These are phyloP conservation scores for Gallinago nigripennis DNA, from an alignment of 2,797 vertebrate species.

Conservation along the genomic window DNA sequence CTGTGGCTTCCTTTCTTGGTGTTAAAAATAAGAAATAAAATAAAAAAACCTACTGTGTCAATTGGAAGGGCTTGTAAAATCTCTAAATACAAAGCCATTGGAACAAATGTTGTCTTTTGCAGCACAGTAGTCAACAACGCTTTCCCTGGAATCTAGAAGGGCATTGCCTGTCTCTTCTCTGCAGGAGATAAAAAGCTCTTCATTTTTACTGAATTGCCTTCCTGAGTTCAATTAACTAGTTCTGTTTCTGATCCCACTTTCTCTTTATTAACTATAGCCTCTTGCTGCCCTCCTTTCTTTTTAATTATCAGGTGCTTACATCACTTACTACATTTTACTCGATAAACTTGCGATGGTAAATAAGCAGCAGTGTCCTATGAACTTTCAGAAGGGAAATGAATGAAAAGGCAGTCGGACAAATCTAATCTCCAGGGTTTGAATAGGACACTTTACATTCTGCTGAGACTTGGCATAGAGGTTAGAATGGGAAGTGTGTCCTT, in stretches of 20 bases:
- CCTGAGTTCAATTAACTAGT: neutral
- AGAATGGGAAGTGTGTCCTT: slow-evolving; percentile 57
- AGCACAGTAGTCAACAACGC: neutral
- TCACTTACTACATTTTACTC: neutral
- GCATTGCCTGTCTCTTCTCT: neutral
- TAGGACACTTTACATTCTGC: neutral
- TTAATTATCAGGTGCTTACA: neutral
- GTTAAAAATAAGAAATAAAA: too few species aligned
- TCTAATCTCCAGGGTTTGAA: neutral
- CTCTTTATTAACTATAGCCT: neutral
- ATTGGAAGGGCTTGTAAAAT: neutral
- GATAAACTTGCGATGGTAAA: neutral
- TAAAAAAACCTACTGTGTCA: neutral
- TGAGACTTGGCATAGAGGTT: slow-evolving; percentile 48
- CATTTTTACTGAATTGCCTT: neutral
- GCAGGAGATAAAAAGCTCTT: neutral
- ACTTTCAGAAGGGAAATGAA: slow-evolving; percentile 5
- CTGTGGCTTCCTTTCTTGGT: neutral
- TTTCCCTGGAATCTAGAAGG: neutral
- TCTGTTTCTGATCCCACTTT: neutral
- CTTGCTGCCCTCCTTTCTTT: neutral
- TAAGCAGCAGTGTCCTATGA: slow-evolving; percentile 13
- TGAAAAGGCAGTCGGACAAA: neutral
- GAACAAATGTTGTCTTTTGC: neutral
- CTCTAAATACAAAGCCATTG: neutral